Conservation (phyloP, 1,140 invertebrate species). For the Cydia strobilella region DNA sequence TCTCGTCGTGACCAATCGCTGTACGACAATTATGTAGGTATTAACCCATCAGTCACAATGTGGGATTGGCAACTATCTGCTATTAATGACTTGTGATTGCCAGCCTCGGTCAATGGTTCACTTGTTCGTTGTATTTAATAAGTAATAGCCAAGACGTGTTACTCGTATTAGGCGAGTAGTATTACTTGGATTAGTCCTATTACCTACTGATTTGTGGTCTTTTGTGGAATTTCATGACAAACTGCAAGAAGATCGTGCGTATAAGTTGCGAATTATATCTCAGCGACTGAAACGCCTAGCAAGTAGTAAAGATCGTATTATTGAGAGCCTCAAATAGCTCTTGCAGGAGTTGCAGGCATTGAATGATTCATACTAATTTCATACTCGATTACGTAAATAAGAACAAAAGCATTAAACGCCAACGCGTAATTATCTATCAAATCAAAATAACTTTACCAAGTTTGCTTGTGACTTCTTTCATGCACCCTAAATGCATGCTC, state of each 20-base stretch:
- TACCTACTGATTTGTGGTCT: neutral
- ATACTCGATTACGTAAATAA: too few relatives aligned
- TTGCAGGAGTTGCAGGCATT: too few relatives aligned
- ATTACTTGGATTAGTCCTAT: neutral
- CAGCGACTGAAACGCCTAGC: neutral
- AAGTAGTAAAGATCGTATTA: neutral
- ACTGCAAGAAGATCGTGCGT: neutral
- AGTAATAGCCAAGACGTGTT: conserved; percentile 21
- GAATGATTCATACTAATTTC: too few relatives aligned
- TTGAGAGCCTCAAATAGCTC: too few relatives aligned
- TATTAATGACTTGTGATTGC: conserved; percentile 59
- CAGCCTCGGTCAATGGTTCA: conserved; percentile 59
- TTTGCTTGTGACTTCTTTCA: too few relatives aligned
- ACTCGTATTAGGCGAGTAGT: conserved; percentile 2
- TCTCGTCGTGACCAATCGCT: conserved; percentile 61
- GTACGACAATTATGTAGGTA: conserved; percentile 64
- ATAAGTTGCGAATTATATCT: neutral
- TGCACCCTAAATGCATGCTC: neutral
- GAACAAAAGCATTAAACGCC: too few relatives aligned
- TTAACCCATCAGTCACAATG: conserved; percentile 70
- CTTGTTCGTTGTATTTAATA: conserved; percentile 30
- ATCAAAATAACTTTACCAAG: too few relatives aligned
- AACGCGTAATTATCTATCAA: too few relatives aligned
- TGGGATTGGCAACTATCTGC: conserved; percentile 53
- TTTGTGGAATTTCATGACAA: neutral